Percentiles rank a stretch among this genome's conserved stretches.
phyloP scores from a whole-genome alignment of 1,140 invertebrate genomes.

The Drosophila seguyi region DNA sequence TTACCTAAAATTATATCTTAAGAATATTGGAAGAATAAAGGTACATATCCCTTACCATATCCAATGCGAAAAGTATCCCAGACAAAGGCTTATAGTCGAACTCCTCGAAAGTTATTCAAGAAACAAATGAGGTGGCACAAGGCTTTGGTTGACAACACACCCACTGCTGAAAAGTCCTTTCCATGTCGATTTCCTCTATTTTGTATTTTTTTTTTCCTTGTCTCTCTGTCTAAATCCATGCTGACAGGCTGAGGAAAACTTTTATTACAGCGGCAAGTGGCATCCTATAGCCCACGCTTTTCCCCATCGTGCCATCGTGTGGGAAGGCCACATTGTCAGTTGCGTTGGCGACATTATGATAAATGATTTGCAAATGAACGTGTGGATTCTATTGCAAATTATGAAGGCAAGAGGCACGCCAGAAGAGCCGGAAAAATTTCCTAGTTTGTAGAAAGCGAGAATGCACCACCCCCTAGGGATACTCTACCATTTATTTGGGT shows the following conservation, averaged over 20 bases:
- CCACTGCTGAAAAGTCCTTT: conserved; percentile 21
- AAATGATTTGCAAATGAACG: conserved; percentile 61
- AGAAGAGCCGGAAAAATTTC: background rate
- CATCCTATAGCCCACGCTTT: conserved; percentile 24
- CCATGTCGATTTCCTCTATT: conserved; percentile 8
- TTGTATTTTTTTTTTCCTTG: background rate
- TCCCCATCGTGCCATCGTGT: conserved; percentile 19
- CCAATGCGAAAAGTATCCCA: background rate
- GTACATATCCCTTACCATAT: background rate
- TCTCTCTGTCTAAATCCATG: background rate
- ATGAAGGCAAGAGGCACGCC: conserved; percentile 13
- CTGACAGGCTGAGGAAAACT: conserved; percentile 20
- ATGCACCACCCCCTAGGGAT: too few species aligned
- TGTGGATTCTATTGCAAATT: conserved; percentile 54
- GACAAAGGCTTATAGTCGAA: background rate
- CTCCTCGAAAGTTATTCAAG: conserved; percentile 10
- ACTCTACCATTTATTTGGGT: too few species aligned
- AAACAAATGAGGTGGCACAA: conserved; percentile 16
- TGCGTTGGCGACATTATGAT: conserved; percentile 48
- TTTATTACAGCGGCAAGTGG: conserved; percentile 38
- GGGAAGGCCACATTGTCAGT: conserved; percentile 41
- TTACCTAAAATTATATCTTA: background rate
- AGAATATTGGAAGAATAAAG: background rate
- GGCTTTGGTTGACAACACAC: background rate
- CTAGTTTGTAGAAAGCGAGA: too few species aligned